A percentile compares a stretch with the other conserved stretches of the same genome.
These are phyloP conservation scores for Eunapius fragilis DNA, from an alignment of 37 sponge, comb jelly and placozoan species.

Conservation along the genomic window DNA sequence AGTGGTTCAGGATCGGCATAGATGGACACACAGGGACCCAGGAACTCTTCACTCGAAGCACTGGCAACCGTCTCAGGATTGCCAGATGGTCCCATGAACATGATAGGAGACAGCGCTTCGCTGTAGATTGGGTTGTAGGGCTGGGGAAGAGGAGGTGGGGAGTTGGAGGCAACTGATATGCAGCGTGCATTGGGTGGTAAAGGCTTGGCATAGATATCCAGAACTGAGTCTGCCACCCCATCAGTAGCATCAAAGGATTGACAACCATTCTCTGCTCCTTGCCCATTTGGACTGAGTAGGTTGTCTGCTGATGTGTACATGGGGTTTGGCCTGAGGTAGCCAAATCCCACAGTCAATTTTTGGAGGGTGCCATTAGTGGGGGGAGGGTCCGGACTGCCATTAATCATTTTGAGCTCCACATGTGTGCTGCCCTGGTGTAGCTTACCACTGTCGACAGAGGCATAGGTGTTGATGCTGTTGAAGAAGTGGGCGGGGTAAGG, in stretches of 20 bases:
- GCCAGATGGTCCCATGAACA: not conserved
- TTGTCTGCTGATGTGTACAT: constrained; percentile 57
- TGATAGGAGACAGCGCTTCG: constrained; percentile 28
- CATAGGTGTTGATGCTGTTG: constrained; percentile 14
- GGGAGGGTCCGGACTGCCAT: not conserved
- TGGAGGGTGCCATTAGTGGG: constrained; percentile 1
- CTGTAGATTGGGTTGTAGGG: constrained; percentile 40
- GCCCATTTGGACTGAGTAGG: not conserved
- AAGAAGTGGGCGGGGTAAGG: constrained; percentile 36
- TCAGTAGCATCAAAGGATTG: constrained; percentile 2
- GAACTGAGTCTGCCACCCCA: not conserved
- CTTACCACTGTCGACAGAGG: constrained; percentile 11
- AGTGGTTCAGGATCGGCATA: constrained; percentile 23
- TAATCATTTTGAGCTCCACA: constrained; percentile 19
- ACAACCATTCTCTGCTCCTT: not conserved
- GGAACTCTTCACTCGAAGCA: not conserved
- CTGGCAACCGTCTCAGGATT: too few relatives aligned
- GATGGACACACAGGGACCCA: constrained; percentile 12
- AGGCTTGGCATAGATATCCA: not conserved
- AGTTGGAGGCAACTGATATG: not conserved
- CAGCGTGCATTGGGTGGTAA: not conserved
- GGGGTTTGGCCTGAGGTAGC: constrained; percentile 45
- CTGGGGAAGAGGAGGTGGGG: not conserved
- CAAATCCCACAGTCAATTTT: not conserved
- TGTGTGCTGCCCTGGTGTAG: constrained; percentile 20